Percentiles rank a stretch among this genome's conserved stretches.
Evolutionary conservation across 2,113 vertebrate species (phyloP).

Genomic region (Pantherophis guttatus): DNA sequence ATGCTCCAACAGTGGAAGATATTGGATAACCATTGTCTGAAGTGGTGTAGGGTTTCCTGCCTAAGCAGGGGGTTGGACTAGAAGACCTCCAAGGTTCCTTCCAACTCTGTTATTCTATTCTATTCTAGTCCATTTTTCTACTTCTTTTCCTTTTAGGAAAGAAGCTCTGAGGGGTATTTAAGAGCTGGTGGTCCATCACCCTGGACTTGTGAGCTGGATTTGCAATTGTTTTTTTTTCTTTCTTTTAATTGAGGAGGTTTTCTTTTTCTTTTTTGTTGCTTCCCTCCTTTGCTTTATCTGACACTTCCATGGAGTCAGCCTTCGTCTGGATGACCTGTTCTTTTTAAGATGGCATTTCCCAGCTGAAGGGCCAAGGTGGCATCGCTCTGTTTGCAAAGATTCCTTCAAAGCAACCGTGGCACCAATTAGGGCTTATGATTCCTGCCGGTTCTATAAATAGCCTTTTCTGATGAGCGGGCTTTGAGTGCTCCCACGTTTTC

Average conservation of each 20-base stretch:
- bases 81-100: too few relatives aligned
- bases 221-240: neutral
- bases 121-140: neutral
- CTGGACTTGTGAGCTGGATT: neutral
- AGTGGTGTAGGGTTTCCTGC: too few relatives aligned
- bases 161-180: neutral
- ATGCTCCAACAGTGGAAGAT: too few relatives aligned
- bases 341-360: constrained; percentile 2
- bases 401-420: constrained; percentile 6
- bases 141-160: neutral
- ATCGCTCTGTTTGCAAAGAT: neutral
- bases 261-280: neutral
- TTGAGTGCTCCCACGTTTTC: neutral
- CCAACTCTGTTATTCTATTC: too few relatives aligned
- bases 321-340: neutral
- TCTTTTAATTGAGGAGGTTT: neutral
- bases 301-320: neutral
- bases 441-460: constrained; percentile 18
- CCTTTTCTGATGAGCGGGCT: neutral
- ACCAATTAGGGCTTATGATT: constrained; percentile 13
- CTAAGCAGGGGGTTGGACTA: too few relatives aligned
- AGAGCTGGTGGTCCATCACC: neutral
- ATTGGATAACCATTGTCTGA: too few relatives aligned
- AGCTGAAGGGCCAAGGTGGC: neutral
- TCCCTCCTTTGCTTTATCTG: neutral